Base-by-base conservation (phyloP, 2,113 vertebrate species). In the Caracal caracal region DNA sequence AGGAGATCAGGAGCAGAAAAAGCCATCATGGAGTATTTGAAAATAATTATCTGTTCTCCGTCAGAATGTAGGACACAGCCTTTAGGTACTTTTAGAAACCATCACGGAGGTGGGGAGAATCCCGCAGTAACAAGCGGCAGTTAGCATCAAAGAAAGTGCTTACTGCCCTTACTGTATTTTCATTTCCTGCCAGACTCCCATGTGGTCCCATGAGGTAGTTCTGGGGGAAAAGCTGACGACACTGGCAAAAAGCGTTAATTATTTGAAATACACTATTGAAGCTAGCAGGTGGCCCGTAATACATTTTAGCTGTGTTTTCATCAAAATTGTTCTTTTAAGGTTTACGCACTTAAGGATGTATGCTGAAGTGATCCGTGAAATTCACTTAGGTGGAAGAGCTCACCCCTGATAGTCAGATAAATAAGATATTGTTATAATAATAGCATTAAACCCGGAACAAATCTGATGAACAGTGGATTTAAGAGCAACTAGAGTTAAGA, bases 381-480 rank as follows among this genome's bases (percentile, higher is more conserved):
- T 88, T 91, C 79, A 70, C 33, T 88, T 83, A 40, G 10, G 11
- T 26, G 17, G 35, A 94, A 37, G 37, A 56, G 24, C 56, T 49
- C 56, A 61, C 35, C 40, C 49, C 53, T 61, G 37, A 85, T 35
- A 92, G 28, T 28, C 65, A 51, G 75, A 61, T 79, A 96, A 89
- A 97, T n/a, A 93, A 94, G 70, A 16, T 47, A 13, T 73, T 83
- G 49, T 53, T 86, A 7, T 49, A 92, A 61, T 35, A 95, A 79
- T 26, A 86, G 40, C 30, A 17, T 26, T 65, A 90, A 97, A 35
- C 40, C 90, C 85, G 59, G 53, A 93, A 68, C 53, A 97, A 70
- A 96, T 85, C 82, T 80, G 92, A 95, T 91, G 96, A 80, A 97
- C 70, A 61, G 87, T 53, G 68, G 66, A 68, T 85, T 86, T 63